These are phyloP conservation scores for Piaya cayana DNA, from an alignment of 2,113 vertebrate genomes.

Conservation along the genomic window DNA sequence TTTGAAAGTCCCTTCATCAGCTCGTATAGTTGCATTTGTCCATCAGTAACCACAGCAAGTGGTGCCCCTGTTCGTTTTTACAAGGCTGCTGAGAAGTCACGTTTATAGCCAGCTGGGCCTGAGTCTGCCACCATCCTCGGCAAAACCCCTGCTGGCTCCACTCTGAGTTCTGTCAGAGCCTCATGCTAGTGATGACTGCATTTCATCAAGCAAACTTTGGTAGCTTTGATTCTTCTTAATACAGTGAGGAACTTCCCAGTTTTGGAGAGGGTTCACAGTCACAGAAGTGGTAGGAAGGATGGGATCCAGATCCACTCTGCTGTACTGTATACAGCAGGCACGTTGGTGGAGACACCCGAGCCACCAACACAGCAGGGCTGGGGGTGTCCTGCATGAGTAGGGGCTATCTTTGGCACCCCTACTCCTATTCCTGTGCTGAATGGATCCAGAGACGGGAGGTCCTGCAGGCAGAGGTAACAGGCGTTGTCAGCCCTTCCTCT, in stretches of 20 bases:
- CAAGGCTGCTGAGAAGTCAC: not conserved
- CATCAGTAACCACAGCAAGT: not conserved
- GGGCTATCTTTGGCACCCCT: accelerated
- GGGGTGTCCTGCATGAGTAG: accelerated
- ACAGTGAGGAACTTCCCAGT: not conserved
- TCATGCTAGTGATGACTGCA: not conserved
- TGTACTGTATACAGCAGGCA: accelerated
- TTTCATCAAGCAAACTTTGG: not conserved
- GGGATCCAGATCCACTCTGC: accelerated
- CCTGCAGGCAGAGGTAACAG: accelerated
- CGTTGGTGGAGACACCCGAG: accelerated
- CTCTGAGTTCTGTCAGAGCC: not conserved
- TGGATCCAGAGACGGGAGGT: not conserved
- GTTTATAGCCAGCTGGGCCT: not conserved
- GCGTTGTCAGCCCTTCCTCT: not conserved
- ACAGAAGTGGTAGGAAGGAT: not conserved
- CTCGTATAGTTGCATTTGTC: not conserved
- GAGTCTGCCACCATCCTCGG: not conserved
- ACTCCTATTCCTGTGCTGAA: too few relatives aligned
- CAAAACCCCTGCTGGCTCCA: not conserved
- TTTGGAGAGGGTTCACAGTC: not conserved
- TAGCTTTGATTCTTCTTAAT: not conserved
- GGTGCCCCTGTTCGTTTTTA: not conserved
- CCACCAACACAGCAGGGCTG: accelerated
- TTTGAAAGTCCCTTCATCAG: not conserved